Evolutionary conservation across 2,113 vertebrate species (phyloP).

Genomic region (Phyllopteryx taeniolatus): DNA sequence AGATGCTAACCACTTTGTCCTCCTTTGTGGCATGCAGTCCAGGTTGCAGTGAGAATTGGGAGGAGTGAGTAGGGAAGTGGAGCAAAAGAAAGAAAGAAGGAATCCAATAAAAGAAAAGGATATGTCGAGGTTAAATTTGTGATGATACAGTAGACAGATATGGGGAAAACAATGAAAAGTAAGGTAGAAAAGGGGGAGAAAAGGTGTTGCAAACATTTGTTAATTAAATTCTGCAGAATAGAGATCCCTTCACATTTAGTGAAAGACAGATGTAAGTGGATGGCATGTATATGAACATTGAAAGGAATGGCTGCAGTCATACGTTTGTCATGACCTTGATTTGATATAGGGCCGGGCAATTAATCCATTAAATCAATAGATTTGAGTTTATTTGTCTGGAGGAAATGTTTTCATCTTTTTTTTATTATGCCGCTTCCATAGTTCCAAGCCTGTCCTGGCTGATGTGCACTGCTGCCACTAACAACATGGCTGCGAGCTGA

Average conservation of each 20-base stretch:
- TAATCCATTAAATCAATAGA: background rate
- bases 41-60: slow-evolving; percentile 83
- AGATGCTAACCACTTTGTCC: slow-evolving; percentile 99
- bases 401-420: background rate
- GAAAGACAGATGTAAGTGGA: slow-evolving; percentile 14
- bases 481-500: background rate
- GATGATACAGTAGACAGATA: slow-evolving; percentile 22
- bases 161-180: slow-evolving; percentile 18
- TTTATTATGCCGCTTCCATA: background rate
- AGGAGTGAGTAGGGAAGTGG: slow-evolving; percentile 41
- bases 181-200: slow-evolving; percentile 25
- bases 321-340: slow-evolving; percentile 34
- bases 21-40: slow-evolving; percentile 97
- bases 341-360: background rate
- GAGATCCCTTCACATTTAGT: slow-evolving; percentile 28
- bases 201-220: slow-evolving; percentile 55
- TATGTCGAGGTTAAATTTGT: slow-evolving; percentile 5
- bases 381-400: background rate
- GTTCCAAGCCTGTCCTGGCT: background rate
- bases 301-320: slow-evolving; percentile 39
- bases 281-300: slow-evolving; percentile 14
- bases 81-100: slow-evolving; percentile 19
- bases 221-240: slow-evolving; percentile 54
- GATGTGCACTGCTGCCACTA: background rate
- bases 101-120: slow-evolving; percentile 9